Evolutionary conservation across 2,113 vertebrate genomes (phyloP), one percentile per base, ranked within the genome.

Genomic region (Callipepla squamata): DNA sequence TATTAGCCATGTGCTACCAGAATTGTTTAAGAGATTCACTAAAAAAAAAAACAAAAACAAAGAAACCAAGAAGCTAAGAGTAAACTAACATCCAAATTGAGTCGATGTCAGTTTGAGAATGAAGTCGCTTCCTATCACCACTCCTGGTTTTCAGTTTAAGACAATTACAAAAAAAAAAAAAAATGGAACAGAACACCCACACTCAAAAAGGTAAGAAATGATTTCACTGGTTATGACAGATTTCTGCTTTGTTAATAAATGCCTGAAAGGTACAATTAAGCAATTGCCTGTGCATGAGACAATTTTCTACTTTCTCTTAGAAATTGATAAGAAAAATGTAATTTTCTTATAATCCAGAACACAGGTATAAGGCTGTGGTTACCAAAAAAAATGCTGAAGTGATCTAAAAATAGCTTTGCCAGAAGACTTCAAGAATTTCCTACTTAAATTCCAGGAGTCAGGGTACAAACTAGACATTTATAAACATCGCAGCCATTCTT

Each of bases 401-500:
- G 1, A 87, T 83, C 93, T 93, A 67, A 77, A 89, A 94, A 80
- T n/a, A 3, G 32, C 65, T 51, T 91, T 72, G 72, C 93, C 93
- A 96, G 75, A 89, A 78, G 18, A 87, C 85, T 89, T 87, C 45
- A 96, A 82, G 85, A 63, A 92, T 92, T 96, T 96, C 75, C 93
- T 83, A 85, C 91, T 80, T 75, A 4, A 1, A 1, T 92, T 94
- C 59, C 85, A 92, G 75, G 20, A 93, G 75, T 0, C 10, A 4
- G 75, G 12, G 4, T 36, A 67, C 32, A 74, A 80, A 58, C 50
- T 36, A 87, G 68, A 85, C 70, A 89, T 51, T 94, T 91, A 58
- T 59, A 93, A 93, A 93, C 78, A 36, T 59, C 17, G 26, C 36
- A 58, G 73, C 69, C 48, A 58, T 30, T 87, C 70, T 20, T 55